phyloP scores from a whole-genome alignment of 2,797 vertebrate species.

The Sylvilagus floridanus region DNA sequence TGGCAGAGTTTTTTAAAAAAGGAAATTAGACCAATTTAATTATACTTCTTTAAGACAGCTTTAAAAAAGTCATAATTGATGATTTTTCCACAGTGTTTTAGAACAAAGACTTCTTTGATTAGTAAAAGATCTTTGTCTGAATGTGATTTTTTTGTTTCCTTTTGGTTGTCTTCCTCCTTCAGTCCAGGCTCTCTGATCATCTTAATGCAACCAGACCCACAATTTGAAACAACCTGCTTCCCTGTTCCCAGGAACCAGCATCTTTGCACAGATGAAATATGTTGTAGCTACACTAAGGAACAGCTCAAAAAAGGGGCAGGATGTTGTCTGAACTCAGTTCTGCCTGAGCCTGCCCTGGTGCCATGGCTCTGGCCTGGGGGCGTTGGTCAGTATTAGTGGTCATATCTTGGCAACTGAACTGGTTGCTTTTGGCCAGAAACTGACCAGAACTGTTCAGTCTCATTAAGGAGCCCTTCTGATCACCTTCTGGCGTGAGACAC shows the following conservation, averaged over 20 bases:
- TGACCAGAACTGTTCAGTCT: slow-evolving; percentile 60
- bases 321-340: neutral
- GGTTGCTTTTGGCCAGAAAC: slow-evolving; percentile 39
- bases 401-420: slow-evolving; percentile 6
- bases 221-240: slow-evolving; percentile 17
- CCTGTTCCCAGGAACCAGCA: neutral
- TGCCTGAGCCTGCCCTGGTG: neutral
- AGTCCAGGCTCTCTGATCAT: neutral
- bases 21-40: slow-evolving; percentile 43
- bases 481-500: slow-evolving; percentile 63
- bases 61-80: slow-evolving; percentile 12
- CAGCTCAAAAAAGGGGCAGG: neutral
- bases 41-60: slow-evolving; percentile 22
- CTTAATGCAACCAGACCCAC: neutral
- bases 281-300: neutral
- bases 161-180: neutral
- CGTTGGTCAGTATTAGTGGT: neutral
- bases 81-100: slow-evolving; percentile 24
- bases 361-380: neutral
- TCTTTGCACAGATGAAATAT: slow-evolving; percentile 17
- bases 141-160: slow-evolving; percentile 23
- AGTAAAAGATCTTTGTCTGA: neutral
- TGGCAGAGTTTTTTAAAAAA: neutral
- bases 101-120: slow-evolving; percentile 57
- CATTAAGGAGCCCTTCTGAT: slow-evolving; percentile 70